Conservation (phyloP, 2,888 invertebrate species). For the Ornithoptera priamus region DNA sequence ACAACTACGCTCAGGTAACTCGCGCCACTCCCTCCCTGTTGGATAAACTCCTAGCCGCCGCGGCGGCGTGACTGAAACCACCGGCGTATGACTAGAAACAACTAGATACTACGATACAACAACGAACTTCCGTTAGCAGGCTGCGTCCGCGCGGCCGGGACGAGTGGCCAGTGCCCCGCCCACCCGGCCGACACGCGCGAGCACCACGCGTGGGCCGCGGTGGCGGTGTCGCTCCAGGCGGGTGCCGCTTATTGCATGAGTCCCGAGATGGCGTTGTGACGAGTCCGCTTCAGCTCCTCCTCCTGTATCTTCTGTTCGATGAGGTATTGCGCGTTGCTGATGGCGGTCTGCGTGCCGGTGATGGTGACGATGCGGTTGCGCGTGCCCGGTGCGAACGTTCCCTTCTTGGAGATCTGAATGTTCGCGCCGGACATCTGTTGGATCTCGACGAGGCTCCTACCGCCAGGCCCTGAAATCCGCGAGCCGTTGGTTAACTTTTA, state of each 20-base stretch:
- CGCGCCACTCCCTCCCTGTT: conserved; percentile 33
- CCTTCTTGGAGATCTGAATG: conserved; percentile 99
- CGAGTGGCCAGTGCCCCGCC: conserved; percentile 19
- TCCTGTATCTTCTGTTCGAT: conserved; percentile 98
- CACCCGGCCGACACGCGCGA: too few species aligned
- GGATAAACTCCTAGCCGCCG: conserved; percentile 20
- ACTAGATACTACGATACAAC: conserved; percentile 30
- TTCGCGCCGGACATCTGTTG: conserved; percentile 98
- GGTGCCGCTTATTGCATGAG: conserved; percentile 82
- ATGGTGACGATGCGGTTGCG: conserved; percentile 98
- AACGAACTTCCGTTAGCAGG: conserved; percentile 12
- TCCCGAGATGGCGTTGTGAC: conserved; percentile 89
- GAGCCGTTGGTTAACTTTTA: neutral
- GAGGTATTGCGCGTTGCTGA: conserved; percentile 95
- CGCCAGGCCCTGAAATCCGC: conserved; percentile 87
- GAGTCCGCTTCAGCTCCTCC: conserved; percentile 96
- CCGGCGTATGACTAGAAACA: conserved; percentile 32
- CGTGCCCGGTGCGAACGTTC: conserved; percentile 97
- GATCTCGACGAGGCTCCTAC: conserved; percentile 97
- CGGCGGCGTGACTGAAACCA: conserved; percentile 24
- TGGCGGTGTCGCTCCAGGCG: neutral
- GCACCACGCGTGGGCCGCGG: neutral
- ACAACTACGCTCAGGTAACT: conserved; percentile 65
- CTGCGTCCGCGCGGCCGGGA: conserved; percentile 19
- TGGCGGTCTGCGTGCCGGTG: conserved; percentile 92